These are phyloP conservation scores for Pollenia griseotomentosa DNA, from an alignment of 2,888 invertebrate genomes.

Conservation along the genomic window DNA sequence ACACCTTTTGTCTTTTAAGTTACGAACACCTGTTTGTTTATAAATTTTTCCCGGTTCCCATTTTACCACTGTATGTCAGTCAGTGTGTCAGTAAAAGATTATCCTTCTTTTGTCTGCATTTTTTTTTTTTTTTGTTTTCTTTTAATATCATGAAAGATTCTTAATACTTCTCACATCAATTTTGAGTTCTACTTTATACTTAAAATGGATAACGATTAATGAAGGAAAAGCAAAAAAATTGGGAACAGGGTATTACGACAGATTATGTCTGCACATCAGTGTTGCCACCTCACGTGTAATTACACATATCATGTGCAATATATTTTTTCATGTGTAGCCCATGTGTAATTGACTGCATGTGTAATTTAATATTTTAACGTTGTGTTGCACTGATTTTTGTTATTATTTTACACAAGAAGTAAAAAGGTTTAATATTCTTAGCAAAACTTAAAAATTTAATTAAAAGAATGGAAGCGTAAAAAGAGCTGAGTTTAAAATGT, in stretches of 20 bases:
- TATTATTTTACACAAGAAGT: no score
- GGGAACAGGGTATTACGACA: background rate
- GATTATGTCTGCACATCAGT: background rate
- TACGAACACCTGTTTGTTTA: conserved; percentile 20
- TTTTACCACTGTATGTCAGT: conserved; percentile 3
- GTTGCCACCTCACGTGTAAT: no score
- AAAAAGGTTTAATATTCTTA: no score
- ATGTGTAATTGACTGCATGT: no score
- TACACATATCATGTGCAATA: no score
- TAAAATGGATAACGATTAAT: conserved; percentile 16
- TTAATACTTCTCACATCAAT: conserved; percentile 7
- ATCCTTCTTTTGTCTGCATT: background rate
- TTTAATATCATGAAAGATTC: background rate
- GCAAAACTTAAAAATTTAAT: no score
- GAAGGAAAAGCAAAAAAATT: conserved; percentile 4
- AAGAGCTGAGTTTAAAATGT: no score
- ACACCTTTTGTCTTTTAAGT: background rate
- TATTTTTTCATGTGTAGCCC: no score
- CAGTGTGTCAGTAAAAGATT: background rate
- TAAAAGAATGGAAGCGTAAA: no score
- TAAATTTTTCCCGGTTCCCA: conserved; percentile 22
- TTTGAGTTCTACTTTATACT: conserved; percentile 8
- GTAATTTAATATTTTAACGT: no score
- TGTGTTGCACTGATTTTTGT: no score
- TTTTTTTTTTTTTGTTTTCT: background rate